Evolutionary conservation across 92 coral and sea anemone genomes (phyloP), one percentile per base, ranked within the genome.

Genomic region (Epizoanthus ramosus): DNA sequence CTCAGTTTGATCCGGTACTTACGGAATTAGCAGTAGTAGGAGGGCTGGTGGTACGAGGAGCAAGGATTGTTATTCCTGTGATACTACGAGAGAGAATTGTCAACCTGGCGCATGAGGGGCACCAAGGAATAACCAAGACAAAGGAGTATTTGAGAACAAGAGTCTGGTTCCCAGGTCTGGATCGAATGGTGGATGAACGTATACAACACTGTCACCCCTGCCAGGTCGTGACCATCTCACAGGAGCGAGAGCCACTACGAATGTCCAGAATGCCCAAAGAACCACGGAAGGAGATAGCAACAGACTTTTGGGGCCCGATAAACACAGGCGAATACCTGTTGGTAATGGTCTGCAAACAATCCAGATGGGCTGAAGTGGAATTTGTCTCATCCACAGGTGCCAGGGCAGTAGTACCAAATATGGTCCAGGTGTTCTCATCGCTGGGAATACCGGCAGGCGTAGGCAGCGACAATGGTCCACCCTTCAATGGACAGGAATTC

Each of bases 151-250:
- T 74, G 47, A 65, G 85, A 21, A 73, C 83, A 53, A 85, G 86
- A 21, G 43, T 72, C 12, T 80, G 83, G 89, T 80, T 85, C 56
- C 87, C 90, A n/a, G n/a, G n/a, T n/a, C n/a, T n/a, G n/a, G n/a
- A n/a, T n/a, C 15, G 68, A 73, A n/a, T 70, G 81, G 89, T 65
- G 14, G 85, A 85, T 58, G 81, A 74, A 28, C 60, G 66, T n/a
- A n/a, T 84, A 31, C 84, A 72, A 66, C 85, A 82, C 74, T 83
- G 88, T 79, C 83, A 63, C 63, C 83, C 80, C 7, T 87, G 90
- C 82, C 92, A 79, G 57, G 92, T 85, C 15, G 86, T 79, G 61
- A 88, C 83, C 8, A 19, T 41, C 23, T 35, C 80, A 31, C 73
- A 70, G 19, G 84, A 84, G 31, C 63, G 70, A 45, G 80, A 76